Evolutionary conservation across 2,797 vertebrate species (phyloP).

Genomic region (Sphaeramia orbicularis): DNA sequence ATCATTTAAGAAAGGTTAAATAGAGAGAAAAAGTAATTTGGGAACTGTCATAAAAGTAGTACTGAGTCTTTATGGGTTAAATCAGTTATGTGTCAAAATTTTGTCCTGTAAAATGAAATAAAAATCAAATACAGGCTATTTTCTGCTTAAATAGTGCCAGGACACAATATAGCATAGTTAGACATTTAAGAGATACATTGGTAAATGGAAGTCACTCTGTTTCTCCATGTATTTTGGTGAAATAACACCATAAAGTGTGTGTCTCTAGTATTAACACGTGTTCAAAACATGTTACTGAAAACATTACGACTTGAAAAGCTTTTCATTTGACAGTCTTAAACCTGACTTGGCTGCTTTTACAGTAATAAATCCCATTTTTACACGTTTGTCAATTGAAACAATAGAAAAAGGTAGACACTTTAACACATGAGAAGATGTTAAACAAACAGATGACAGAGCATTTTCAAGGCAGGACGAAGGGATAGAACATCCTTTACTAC

Average conservation of each 20-base stretch:
- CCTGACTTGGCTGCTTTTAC: not conserved
- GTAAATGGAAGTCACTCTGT: too few species aligned
- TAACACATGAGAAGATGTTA: not conserved
- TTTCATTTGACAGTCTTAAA: not conserved
- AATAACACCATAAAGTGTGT: constrained; percentile 1
- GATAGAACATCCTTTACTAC: constrained; percentile 4
- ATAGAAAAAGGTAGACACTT: not conserved
- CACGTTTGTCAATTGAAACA: not conserved
- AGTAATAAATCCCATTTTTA: not conserved
- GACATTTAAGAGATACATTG: too few species aligned
- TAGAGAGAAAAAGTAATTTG: too few species aligned
- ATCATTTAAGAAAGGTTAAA: too few species aligned
- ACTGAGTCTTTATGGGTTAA: too few species aligned
- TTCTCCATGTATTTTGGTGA: constrained; percentile 3
- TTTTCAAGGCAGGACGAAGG: constrained; percentile 26
- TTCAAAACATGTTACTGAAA: not conserved
- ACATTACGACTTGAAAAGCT: not conserved
- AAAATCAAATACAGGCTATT: too few species aligned
- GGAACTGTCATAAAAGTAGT: too few species aligned
- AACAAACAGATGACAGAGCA: constrained; percentile 2
- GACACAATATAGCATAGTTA: too few species aligned
- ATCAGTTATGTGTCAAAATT: too few species aligned
- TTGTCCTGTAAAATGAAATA: too few species aligned
- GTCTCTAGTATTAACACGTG: not conserved
- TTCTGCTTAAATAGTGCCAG: too few species aligned